Percentiles rank a stretch among this genome's conserved stretches.
phyloP scores from a whole-genome alignment of 2,797 vertebrate species.

The Margarornis squamiger region DNA sequence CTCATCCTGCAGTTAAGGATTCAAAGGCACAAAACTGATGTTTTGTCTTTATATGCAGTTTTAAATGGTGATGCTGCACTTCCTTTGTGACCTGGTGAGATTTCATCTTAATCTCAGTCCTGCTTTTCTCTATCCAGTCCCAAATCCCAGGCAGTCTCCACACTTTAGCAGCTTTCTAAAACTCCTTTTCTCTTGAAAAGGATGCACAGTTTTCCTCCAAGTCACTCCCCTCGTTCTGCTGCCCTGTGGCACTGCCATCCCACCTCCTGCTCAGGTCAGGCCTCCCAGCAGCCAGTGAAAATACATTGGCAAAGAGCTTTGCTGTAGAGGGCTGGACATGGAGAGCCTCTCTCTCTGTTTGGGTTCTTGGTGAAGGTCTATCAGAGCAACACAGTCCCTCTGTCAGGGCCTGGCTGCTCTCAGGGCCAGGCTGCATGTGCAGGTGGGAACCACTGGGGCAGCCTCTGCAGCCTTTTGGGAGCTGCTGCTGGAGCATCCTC shows the following conservation, averaged over 20 bases:
- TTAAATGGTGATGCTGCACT: neutral
- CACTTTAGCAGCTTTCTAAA: neutral
- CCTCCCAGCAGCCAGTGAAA: neutral
- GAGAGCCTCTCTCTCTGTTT: neutral
- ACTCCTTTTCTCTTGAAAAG: neutral
- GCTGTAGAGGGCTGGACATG: neutral
- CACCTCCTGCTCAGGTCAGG: neutral
- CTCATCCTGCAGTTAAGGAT: neutral
- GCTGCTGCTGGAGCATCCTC: neutral
- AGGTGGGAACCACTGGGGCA: neutral
- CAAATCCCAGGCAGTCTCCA: neutral
- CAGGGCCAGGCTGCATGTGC: neutral
- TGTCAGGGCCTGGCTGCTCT: neutral
- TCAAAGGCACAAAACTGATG: neutral
- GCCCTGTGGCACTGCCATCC: neutral
- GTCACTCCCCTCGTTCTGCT: rapidly evolving
- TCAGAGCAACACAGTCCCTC: neutral
- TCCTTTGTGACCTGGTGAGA: neutral
- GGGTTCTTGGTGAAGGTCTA: neutral
- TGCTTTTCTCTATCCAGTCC: neutral
- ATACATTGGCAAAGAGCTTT: neutral
- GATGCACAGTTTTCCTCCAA: neutral
- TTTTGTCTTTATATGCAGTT: neutral
- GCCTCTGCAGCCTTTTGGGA: neutral
- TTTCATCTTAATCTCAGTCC: neutral